These are phyloP conservation scores for Polydesmus complanatus DNA, from an alignment of 2,888 invertebrate species.

Conservation along the genomic window DNA sequence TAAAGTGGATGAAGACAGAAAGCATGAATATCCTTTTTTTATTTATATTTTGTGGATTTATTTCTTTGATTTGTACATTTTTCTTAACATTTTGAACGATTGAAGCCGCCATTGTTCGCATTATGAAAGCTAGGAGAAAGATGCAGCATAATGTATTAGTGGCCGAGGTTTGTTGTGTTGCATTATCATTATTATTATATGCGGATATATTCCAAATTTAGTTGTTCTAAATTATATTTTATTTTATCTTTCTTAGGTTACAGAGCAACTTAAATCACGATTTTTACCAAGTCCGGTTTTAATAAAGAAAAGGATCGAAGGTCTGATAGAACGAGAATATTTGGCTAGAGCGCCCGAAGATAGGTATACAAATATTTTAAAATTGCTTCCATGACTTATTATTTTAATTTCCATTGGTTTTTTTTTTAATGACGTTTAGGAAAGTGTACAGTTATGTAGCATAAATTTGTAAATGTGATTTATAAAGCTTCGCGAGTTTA, in stretches of 20 bases:
- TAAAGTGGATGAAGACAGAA: slow-evolving; percentile 96
- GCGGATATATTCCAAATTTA: too few relatives aligned
- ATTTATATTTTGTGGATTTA: background rate
- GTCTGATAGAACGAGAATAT: slow-evolving; percentile 97
- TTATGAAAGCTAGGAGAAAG: slow-evolving; percentile 96
- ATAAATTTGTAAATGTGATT: slow-evolving; percentile 32
- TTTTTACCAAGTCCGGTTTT: slow-evolving; percentile 96
- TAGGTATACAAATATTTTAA: slow-evolving; percentile 33
- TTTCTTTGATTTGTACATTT: background rate
- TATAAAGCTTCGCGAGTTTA: too few relatives aligned
- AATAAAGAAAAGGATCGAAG: slow-evolving; percentile 98
- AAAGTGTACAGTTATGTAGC: slow-evolving; percentile 94
- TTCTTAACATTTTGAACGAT: slow-evolving; percentile 40
- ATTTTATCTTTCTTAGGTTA: slow-evolving; percentile 40
- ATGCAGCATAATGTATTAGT: slow-evolving; percentile 78
- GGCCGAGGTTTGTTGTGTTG: slow-evolving; percentile 70
- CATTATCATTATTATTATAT: too few relatives aligned
- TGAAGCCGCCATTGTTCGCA: slow-evolving; percentile 96
- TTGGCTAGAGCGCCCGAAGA: slow-evolving; percentile 94
- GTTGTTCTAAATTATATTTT: background rate
- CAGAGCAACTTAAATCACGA: slow-evolving; percentile 88
- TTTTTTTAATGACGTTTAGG: slow-evolving; percentile 34
- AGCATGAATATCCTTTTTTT: slow-evolving; percentile 58
- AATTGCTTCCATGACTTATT: slow-evolving; percentile 1
- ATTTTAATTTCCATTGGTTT: slow-evolving; percentile 2